Conservation (phyloP, 2,797 vertebrate species). For the Trachops cirrhosus region DNA sequence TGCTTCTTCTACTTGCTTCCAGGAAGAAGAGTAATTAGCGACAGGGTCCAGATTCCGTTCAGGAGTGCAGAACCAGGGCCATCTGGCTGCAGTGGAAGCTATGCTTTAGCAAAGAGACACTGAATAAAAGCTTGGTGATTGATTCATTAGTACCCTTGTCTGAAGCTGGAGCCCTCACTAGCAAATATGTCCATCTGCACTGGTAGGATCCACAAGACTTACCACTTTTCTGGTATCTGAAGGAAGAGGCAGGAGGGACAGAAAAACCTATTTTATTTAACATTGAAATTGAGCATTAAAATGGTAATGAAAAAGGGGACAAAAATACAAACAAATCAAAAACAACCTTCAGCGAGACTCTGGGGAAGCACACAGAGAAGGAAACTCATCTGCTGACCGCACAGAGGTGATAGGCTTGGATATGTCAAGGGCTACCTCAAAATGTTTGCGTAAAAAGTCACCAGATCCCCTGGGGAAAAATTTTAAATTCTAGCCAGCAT, state of each 20-base stretch:
- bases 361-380: neutral
- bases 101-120: neutral
- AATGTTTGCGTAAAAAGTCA: neutral
- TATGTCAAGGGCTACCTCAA: neutral
- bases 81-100: neutral
- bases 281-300: neutral
- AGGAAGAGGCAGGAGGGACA: neutral
- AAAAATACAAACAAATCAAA: conserved; percentile 28
- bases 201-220: neutral
- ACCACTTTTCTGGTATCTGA: neutral
- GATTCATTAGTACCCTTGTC: neutral
- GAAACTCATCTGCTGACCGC: neutral
- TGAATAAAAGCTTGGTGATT: neutral
- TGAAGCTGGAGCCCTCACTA: neutral
- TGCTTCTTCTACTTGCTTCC: conserved; percentile 12
- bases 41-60: conserved; percentile 8
- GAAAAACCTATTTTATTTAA: neutral
- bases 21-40: conserved; percentile 27
- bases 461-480: neutral
- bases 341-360: neutral
- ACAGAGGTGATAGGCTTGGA: neutral
- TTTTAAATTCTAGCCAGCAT: neutral
- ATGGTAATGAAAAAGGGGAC: neutral
- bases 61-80: neutral
- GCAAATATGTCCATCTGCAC: neutral